phyloP scores from a whole-genome alignment of 1,140 invertebrate species.

The Dendroctonus valens region DNA sequence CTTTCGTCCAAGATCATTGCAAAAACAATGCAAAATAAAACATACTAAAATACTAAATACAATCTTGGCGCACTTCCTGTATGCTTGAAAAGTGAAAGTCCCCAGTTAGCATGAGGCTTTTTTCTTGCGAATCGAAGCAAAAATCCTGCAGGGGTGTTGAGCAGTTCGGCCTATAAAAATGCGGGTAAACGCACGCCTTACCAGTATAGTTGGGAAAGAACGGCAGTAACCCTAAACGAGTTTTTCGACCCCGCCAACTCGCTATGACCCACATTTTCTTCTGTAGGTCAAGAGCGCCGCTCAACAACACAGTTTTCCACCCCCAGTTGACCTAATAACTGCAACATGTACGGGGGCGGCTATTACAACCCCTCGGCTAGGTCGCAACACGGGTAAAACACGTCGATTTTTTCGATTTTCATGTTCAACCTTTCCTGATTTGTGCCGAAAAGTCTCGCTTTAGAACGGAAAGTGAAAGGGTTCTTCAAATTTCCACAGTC shows the following conservation, averaged over 20 bases:
- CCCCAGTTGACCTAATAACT: slow-evolving; percentile 10
- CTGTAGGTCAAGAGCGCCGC: slow-evolving; percentile 10
- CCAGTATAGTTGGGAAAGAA: not conserved
- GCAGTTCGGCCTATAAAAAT: not conserved
- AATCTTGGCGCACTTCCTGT: too few species aligned
- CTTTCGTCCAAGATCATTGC: too few species aligned
- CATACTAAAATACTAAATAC: too few species aligned
- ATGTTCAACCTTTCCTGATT: too few species aligned
- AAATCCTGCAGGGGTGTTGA: not conserved
- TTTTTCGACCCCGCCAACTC: slow-evolving; percentile 4
- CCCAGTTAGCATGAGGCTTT: too few species aligned
- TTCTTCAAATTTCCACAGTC: too few species aligned
- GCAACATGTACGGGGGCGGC: slow-evolving; percentile 8
- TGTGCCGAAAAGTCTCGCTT: too few species aligned
- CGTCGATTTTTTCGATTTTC: too few species aligned
- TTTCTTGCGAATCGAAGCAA: not conserved
- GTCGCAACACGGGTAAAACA: too few species aligned
- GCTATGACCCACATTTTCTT: slow-evolving; percentile 3
- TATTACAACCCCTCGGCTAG: not conserved
- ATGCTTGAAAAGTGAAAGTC: too few species aligned
- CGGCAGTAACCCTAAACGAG: slow-evolving; percentile 3
- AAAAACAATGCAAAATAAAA: too few species aligned
- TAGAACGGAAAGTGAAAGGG: too few species aligned
- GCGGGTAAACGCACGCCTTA: not conserved
- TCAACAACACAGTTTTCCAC: slow-evolving; percentile 7